Conservation (phyloP, 2,797 vertebrate genomes). For the Distichodus sexfasciatus region DNA sequence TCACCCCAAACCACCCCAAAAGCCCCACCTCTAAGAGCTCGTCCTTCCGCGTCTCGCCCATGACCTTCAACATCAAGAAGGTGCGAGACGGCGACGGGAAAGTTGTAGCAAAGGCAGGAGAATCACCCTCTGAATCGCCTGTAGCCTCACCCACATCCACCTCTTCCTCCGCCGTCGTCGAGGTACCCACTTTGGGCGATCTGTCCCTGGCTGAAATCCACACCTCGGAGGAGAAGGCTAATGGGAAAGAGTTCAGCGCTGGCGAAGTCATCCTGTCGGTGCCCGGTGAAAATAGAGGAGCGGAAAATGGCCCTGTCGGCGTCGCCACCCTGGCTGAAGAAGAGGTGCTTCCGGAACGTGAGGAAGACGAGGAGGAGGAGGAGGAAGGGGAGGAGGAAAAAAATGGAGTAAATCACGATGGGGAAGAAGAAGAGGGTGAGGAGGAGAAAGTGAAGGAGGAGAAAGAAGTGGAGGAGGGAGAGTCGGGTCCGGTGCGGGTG, state of each 20-base stretch:
- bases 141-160: too few species aligned
- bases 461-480: constrained; percentile 57
- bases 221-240: constrained; percentile 60
- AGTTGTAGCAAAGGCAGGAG: too few species aligned
- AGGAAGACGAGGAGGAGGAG: constrained; percentile 57
- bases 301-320: constrained; percentile 57
- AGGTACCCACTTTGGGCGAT: constrained; percentile 69
- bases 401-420: constrained; percentile 8
- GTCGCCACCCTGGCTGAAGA: constrained; percentile 55
- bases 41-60: constrained; percentile 84
- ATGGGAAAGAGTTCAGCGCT: constrained; percentile 54
- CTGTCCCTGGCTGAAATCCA: constrained; percentile 66
- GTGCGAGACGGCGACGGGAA: constrained; percentile 73
- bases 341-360: constrained; percentile 64
- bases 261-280: constrained; percentile 56
- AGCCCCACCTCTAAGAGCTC: constrained; percentile 80
- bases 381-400: constrained; percentile 50
- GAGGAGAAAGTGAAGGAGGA: constrained; percentile 60
- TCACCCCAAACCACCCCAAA: constrained; percentile 87
- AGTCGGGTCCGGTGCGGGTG: constrained; percentile 47
- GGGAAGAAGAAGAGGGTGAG: constrained; percentile 41
- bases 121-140: too few species aligned
- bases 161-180: constrained; percentile 35
- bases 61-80: constrained; percentile 85
- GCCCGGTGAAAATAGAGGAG: constrained; percentile 58